Evolutionary conservation across 2,797 vertebrate species (phyloP), one percentile per base, ranked within the genome.

Genomic region (Phoebastria nigripes): DNA sequence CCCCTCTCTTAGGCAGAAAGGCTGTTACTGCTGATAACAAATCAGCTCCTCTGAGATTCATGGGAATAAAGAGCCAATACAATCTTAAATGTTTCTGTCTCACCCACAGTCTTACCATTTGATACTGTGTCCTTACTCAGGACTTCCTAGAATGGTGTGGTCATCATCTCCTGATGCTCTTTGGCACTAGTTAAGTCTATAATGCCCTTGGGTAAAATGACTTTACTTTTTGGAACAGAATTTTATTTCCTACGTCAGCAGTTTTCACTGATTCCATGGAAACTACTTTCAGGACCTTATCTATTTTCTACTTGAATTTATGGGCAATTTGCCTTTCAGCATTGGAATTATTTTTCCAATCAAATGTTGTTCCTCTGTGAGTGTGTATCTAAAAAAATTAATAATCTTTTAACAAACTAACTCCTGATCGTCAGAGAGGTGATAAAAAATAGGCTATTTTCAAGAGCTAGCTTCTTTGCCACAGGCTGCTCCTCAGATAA

Each of bases 21-120:
- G 70, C 86, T 96, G 95, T 67, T 97, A 61, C 1, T 82, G 71
- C 82, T 89, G 90, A 94, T 97, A 95, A 97, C 62, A 39, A 47
- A 89, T 74, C 74, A 55, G 65, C 82, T 94, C 39, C 49, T 89
- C 65, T 37, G 65, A 91, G 87, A 88, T 90, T 96, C 88, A 85
- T 29, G 46, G 76, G 29, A 77, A 87, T 76, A 39, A 73, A 91
- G n/a, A 69, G 56, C 72, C 67, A 93, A 9, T 70, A 25, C 19
- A 73, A 20, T 51, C 65, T 73, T 51, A 58, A 89, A 73, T 3
- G 10, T 54, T 89, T 80, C 39, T 78, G 1, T 55, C 58, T 80
- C 77, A 66, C 46, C 17, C 42, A 15, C 37, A 59, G 49, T 44
- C 25, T 56, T 89, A 47, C 52, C 24, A 29, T 56, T 91, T 87